These are phyloP conservation scores for Urocitellus parryii DNA, from an alignment of 2,113 vertebrate species.

Conservation along the genomic window DNA sequence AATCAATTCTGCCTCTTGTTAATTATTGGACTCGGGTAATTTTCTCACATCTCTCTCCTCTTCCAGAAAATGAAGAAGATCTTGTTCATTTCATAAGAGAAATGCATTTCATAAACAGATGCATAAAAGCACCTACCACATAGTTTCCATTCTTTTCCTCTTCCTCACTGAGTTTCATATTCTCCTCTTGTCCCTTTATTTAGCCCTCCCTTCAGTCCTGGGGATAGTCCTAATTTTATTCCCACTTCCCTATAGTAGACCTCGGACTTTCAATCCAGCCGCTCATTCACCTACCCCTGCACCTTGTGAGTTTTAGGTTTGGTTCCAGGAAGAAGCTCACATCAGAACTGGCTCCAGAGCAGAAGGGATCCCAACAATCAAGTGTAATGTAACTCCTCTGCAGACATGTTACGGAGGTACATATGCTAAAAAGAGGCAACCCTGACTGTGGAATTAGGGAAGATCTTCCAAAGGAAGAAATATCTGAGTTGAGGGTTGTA, in stretches of 20 bases:
- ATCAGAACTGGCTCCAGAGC: background rate
- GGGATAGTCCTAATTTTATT: background rate
- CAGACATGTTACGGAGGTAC: background rate
- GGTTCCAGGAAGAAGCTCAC: background rate
- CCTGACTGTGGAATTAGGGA: background rate
- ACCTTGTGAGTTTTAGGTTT: background rate
- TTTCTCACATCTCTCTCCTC: background rate
- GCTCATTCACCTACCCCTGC: background rate
- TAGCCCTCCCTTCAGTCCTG: background rate
- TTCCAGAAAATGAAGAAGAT: conserved; percentile 3
- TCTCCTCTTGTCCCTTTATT: background rate
- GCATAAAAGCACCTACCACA: background rate
- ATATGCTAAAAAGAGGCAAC: background rate
- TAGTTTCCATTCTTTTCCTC: background rate
- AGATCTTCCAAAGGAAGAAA: background rate
- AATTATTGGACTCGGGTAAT: background rate
- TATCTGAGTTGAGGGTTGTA: background rate
- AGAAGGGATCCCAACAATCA: background rate
- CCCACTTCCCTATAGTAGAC: background rate
- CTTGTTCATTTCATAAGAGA: background rate
- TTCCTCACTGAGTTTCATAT: background rate
- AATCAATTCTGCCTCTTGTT: background rate
- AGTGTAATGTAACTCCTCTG: background rate
- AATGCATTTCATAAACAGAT: background rate
- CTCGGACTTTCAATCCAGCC: background rate